Base-by-base conservation (phyloP, 2,888 invertebrate species). In the Acanthacorydalis orientalis region DNA sequence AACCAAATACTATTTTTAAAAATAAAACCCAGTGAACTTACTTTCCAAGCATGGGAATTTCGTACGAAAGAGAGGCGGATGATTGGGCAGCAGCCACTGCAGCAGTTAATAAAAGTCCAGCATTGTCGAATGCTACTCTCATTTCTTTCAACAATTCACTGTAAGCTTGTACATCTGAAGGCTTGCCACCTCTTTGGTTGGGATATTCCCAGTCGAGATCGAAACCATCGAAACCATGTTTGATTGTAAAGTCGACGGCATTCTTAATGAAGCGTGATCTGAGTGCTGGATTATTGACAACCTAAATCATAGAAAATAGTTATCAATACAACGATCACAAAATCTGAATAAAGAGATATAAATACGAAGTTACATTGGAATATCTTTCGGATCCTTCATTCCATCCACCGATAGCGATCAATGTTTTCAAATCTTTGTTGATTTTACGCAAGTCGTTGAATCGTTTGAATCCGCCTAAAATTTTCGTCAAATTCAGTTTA, bases 171-270 rank as follows among this genome's bases (percentile, higher is more conserved):
- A 68, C 55, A 47, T 78, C 77, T 1, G 58, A 63, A 7, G 49
- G 38, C 0, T 64, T 65, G 23, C 74, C 64, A 50, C 76, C 76
- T 33, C 77, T 63, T 43, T 74, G 70, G 43, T 67, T 72, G 0
- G 82, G 81, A 53, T 80, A 82, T 55, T 81, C 80, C 83, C 83
- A 84, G 58, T 83, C 82, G 0, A 83, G 43, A 56, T 84, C 83
- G 1, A 83, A 64, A 1, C 83, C 83, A 55, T 84, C 79, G 51
- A 84, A 84, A 1, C 68, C 68, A 55, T 79, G 65, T 4, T 65
- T 64, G 37, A 63, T 56, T 1, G 82, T 53, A 57, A 80, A 74
- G 0, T 61, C 55, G 0, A 77, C 56, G 1, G 73, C 72, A 46
- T 73, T 77, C 4, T 67, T 55, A 15, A 80, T 70, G 54, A 84